Evolutionary conservation across 2,797 vertebrate genomes (phyloP).

Genomic region (Danio aesculapii): DNA sequence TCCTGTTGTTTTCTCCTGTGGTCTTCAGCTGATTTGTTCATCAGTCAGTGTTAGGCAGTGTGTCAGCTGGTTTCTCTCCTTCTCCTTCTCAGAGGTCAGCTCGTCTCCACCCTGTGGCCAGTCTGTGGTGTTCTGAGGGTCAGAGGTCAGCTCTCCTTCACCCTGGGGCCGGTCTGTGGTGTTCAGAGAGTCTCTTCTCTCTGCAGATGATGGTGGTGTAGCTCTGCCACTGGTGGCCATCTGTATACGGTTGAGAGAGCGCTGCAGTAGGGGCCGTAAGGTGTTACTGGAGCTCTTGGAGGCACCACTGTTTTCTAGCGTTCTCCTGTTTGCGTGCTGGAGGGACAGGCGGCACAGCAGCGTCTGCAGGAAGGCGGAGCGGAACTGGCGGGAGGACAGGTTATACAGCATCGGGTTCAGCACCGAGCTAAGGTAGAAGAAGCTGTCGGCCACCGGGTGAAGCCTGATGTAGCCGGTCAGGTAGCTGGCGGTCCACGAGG

Average conservation of each 20-base stretch:
- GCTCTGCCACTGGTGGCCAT: background rate
- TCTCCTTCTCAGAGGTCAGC: background rate
- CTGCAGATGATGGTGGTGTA: background rate
- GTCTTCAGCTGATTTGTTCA: background rate
- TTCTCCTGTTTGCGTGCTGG: conserved; percentile 84
- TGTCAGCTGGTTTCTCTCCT: background rate
- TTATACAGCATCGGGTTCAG: conserved; percentile 96
- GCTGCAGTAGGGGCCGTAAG: conserved; percentile 75
- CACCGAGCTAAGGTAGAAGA: conserved; percentile 97
- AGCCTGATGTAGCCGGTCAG: conserved; percentile 84
- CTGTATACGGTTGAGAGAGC: conserved; percentile 63
- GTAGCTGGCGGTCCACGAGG: conserved; percentile 82
- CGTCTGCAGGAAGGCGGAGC: conserved; percentile 89
- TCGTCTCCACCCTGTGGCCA: background rate
- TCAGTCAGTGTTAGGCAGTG: background rate
- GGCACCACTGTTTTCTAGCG: conserved; percentile 54
- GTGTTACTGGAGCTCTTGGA: conserved; percentile 67
- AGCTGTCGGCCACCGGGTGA: conserved; percentile 86
- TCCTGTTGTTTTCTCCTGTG: background rate
- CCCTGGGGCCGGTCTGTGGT: background rate
- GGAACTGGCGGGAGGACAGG: conserved; percentile 92
- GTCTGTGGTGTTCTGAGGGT: background rate
- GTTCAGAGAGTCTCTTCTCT: background rate
- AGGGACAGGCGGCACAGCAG: conserved; percentile 86
- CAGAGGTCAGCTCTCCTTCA: background rate